Evolutionary conservation across 2,797 vertebrate species (phyloP).

Genomic region (Arremon brunneinucha): DNA sequence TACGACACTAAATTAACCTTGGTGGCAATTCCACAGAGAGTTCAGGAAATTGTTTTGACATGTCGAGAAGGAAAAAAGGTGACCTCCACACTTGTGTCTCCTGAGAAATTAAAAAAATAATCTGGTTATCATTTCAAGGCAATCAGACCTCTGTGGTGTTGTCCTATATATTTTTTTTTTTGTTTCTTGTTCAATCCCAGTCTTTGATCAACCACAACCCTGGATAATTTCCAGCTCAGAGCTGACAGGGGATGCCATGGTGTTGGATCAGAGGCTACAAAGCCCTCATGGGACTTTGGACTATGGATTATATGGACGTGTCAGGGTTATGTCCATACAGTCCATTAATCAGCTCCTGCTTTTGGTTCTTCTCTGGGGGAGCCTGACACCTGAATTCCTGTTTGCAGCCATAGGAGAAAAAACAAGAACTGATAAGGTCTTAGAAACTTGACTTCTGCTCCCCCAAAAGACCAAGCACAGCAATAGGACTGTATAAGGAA

Average conservation of each 20-base stretch:
- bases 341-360: neutral
- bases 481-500: neutral
- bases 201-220: neutral
- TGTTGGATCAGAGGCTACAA: neutral
- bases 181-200: neutral
- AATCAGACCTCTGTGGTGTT: neutral
- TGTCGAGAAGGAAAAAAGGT: neutral
- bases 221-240: neutral
- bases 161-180: neutral
- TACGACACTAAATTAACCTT: neutral
- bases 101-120: slow-evolving; percentile 13
- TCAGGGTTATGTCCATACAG: neutral
- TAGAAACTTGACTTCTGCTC: neutral
- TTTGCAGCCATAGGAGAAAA: neutral
- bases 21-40: neutral
- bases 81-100: neutral
- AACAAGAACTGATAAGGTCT: neutral
- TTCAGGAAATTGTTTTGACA: neutral
- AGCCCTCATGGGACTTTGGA: neutral
- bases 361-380: neutral
- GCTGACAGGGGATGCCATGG: neutral
- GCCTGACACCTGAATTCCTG: neutral
- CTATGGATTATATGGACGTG: too few species aligned
- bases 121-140: neutral
- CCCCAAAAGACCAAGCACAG: neutral